Percentiles rank a stretch among this genome's conserved stretches.
These are phyloP conservation scores for Cynoglossus semilaevis DNA, from an alignment of 2,113 vertebrate genomes.

Conservation along the genomic window DNA sequence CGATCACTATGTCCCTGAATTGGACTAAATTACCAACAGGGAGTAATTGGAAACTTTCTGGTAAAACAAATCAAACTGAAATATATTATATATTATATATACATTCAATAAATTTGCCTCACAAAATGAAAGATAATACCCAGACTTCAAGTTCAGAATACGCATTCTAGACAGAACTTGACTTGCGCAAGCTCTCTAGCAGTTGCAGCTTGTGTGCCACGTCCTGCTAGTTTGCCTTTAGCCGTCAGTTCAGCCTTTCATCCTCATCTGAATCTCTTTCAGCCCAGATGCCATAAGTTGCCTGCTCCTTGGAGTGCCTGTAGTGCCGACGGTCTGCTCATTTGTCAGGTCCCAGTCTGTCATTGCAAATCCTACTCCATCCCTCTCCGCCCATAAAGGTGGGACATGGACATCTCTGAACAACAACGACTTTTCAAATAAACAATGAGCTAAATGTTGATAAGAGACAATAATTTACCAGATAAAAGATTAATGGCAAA, in stretches of 20 bases:
- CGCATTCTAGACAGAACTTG: constrained; percentile 74
- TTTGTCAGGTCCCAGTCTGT: constrained; percentile 97
- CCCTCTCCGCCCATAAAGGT: constrained; percentile 87
- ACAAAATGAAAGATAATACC: neutral
- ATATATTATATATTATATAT: neutral
- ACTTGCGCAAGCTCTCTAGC: constrained; percentile 93
- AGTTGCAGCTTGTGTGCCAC: constrained; percentile 77
- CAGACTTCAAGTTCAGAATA: neutral
- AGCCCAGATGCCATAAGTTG: constrained; percentile 95
- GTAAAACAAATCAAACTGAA: too few relatives aligned
- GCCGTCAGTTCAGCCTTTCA: constrained; percentile 93
- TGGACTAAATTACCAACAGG: constrained; percentile 13
- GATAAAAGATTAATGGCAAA: too few relatives aligned
- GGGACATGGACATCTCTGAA: constrained; percentile 88
- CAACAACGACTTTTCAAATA: neutral
- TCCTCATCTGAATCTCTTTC: constrained; percentile 92
- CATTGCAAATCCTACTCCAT: constrained; percentile 87
- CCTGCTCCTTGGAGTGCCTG: constrained; percentile 92
- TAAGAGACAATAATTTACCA: too few relatives aligned
- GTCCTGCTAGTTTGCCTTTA: constrained; percentile 82
- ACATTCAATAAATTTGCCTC: neutral
- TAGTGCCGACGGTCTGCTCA: constrained; percentile 89
- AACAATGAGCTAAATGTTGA: too few relatives aligned
- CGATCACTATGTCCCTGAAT: too few relatives aligned
- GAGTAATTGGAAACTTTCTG: neutral